Conservation (phyloP, 2,113 vertebrate genomes). For the Alethe diademata region DNA sequence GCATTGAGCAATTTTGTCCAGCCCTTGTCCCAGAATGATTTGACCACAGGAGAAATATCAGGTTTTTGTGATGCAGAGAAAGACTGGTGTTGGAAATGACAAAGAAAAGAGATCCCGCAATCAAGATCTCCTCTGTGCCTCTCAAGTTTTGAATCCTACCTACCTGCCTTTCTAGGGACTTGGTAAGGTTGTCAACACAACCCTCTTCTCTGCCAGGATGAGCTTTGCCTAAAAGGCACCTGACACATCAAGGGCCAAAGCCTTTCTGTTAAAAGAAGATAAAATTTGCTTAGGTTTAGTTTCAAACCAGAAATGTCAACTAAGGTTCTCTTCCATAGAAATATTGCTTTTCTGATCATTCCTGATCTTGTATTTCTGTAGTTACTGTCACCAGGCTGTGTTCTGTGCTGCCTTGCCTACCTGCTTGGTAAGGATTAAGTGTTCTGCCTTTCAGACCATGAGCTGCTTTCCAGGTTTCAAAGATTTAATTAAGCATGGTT, state of each 20-base stretch:
- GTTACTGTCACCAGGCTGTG: neutral
- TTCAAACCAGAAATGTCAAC: neutral
- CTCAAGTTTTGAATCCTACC: neutral
- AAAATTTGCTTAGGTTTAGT: neutral
- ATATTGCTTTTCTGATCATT: neutral
- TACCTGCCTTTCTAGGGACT: neutral
- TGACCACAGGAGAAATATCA: neutral
- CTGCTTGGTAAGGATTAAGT: neutral
- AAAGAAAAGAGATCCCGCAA: neutral
- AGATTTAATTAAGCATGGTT: neutral
- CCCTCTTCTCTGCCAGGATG: neutral
- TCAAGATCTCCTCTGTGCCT: neutral
- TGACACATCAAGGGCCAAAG: neutral
- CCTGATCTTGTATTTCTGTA: neutral
- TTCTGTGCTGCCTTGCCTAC: neutral
- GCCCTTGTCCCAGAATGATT: neutral
- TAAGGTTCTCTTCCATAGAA: neutral
- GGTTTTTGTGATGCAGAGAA: neutral
- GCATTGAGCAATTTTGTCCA: accelerated
- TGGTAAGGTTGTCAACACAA: neutral
- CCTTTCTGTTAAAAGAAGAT: neutral
- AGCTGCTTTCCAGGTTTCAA: neutral
- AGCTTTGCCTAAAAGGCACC: neutral
- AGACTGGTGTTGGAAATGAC: neutral
- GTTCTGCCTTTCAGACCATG: neutral